phyloP scores from a whole-genome alignment of 1,140 invertebrate genomes.

The Vollenhovia emeryi region DNA sequence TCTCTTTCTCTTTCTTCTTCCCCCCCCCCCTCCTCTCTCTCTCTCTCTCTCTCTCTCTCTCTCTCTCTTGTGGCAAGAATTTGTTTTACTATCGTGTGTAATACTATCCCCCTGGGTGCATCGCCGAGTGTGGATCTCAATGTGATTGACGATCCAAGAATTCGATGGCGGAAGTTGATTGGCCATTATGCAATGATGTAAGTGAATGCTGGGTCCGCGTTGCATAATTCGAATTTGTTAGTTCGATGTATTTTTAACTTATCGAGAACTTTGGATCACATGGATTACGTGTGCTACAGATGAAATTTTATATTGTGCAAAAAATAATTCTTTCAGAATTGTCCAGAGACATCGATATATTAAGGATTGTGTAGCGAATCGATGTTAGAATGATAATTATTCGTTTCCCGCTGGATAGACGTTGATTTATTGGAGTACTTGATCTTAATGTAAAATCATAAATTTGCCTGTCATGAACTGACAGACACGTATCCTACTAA shows the following conservation, averaged over 20 bases:
- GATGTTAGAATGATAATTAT: background rate
- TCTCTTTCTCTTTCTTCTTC: background rate
- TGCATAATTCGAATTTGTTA: background rate
- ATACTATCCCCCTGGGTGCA: constrained; percentile 20
- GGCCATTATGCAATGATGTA: background rate
- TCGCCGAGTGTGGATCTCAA: background rate
- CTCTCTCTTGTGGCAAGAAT: constrained; percentile 52
- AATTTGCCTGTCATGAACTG: background rate
- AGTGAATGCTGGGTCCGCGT: background rate
- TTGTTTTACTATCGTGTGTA: constrained; percentile 65
- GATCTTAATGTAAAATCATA: background rate
- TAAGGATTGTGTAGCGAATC: background rate
- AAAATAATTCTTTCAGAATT: background rate
- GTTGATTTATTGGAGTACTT: background rate
- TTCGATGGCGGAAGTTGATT: constrained; percentile 41
- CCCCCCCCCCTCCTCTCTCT: background rate
- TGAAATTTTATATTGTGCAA: background rate
- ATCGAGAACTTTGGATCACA: background rate
- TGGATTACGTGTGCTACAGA: too few relatives aligned
- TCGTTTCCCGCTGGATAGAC: background rate
- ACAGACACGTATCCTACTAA: background rate
- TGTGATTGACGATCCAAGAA: background rate
- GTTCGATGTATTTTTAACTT: background rate
- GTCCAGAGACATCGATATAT: background rate
- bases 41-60: constrained; percentile 7